Evolutionary conservation across 2,888 invertebrate species (phyloP).

Genomic region (Morinoia aosen): DNA sequence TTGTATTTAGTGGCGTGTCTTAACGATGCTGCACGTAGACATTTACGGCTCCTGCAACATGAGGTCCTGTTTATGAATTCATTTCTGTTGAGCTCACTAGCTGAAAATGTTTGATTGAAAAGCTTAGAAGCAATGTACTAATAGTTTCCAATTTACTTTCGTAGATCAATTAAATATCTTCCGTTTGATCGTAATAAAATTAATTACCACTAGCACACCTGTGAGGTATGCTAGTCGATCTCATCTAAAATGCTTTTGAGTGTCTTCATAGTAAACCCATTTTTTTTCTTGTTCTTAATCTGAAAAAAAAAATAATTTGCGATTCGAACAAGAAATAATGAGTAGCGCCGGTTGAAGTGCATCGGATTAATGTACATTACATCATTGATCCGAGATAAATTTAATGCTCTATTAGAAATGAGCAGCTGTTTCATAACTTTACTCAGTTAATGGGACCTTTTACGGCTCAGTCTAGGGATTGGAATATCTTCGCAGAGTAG

Average conservation of each 20-base stretch:
- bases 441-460: background rate
- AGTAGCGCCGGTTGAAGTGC: too few species aligned
- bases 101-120: background rate
- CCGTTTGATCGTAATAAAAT: background rate
- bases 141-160: background rate
- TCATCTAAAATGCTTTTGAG: too few species aligned
- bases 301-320: too few species aligned
- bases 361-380: too few species aligned
- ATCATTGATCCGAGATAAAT: too few species aligned
- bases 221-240: background rate
- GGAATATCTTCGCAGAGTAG: background rate
- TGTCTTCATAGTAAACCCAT: too few species aligned
- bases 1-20: background rate
- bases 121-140: background rate
- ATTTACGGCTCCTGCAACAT: background rate
- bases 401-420: too few species aligned
- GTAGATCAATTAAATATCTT: background rate
- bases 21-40: background rate
- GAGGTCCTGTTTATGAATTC: background rate
- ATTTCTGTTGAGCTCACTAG: background rate
- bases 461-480: background rate
- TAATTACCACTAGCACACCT: background rate
- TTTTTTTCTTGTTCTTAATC: background rate
- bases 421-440: background rate
- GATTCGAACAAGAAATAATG: too few species aligned